Evolutionary conservation across 2,113 vertebrate genomes (phyloP).

Genomic region (Pygoscelis antarcticus): DNA sequence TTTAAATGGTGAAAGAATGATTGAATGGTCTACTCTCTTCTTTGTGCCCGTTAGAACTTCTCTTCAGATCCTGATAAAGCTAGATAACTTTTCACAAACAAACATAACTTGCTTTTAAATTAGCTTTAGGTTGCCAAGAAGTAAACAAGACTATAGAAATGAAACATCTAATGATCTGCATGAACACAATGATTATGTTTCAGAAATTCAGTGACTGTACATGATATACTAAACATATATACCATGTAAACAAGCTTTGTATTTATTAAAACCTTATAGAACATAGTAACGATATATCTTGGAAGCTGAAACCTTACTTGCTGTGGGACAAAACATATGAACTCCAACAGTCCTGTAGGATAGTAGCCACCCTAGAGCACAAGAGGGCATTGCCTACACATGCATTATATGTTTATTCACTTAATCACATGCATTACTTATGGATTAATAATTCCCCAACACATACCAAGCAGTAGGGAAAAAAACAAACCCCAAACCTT

Average conservation of each 20-base stretch:
- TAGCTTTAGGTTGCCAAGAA: conserved; percentile 72
- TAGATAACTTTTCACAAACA: conserved; percentile 46
- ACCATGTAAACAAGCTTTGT: conserved; percentile 70
- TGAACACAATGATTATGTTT: conserved; percentile 73
- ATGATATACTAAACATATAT: conserved; percentile 74
- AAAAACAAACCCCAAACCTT: conserved; percentile 31
- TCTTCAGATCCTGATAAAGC: conserved; percentile 66
- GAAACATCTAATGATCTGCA: conserved; percentile 74
- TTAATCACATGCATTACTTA: conserved; percentile 8
- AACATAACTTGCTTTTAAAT: conserved; percentile 71
- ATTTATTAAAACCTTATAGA: conserved; percentile 76
- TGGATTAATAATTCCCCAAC: conserved; percentile 17
- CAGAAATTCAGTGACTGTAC: conserved; percentile 71
- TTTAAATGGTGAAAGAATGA: conserved; percentile 71
- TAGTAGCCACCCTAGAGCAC: conserved; percentile 69
- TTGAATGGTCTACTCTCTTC: conserved; percentile 74
- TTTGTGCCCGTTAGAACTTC: conserved; percentile 71
- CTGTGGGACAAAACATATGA: conserved; percentile 54
- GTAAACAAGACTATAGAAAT: conserved; percentile 58
- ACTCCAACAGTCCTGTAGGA: conserved; percentile 55
- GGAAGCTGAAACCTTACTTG: conserved; percentile 57
- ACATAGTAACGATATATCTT: conserved; percentile 66
- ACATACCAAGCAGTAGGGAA: conserved; percentile 9
- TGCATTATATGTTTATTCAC: conserved; percentile 59
- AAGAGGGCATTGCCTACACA: conserved; percentile 65